Evolutionary conservation across 2,888 invertebrate species (phyloP).

Genomic region (Philhelius pedissequus): DNA sequence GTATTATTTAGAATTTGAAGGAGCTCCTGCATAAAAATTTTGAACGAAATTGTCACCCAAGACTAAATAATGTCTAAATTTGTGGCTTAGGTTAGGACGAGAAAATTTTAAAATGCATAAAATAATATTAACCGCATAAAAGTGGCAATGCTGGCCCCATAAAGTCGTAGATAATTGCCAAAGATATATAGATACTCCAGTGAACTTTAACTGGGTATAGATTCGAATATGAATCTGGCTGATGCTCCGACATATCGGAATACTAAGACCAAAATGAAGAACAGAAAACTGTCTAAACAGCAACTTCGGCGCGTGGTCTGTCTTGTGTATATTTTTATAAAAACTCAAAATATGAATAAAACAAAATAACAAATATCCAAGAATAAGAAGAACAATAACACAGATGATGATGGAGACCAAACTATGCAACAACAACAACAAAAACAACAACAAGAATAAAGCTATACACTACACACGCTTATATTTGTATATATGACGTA

Average conservation of each 20-base stretch:
- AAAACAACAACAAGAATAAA: slow-evolving; percentile 9
- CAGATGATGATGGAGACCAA: slow-evolving; percentile 50
- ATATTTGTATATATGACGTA: slow-evolving; percentile 14
- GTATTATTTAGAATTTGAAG: too few species aligned
- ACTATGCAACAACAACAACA: slow-evolving; percentile 63
- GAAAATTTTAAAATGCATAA: not conserved
- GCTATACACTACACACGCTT: slow-evolving; percentile 1
- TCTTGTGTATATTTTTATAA: slow-evolving; percentile 10
- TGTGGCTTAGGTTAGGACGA: not conserved
- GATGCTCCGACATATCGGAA: slow-evolving; percentile 23
- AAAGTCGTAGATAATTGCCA: slow-evolving; percentile 14
- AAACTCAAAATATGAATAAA: slow-evolving; percentile 47
- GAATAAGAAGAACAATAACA: slow-evolving; percentile 53
- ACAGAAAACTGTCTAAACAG: slow-evolving; percentile 13
- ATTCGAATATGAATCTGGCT: slow-evolving; percentile 56
- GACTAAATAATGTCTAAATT: too few species aligned
- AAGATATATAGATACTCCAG: slow-evolving; percentile 11
- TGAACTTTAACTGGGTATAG: slow-evolving; percentile 2
- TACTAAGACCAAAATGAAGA: slow-evolving; percentile 26
- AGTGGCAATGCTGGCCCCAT: not conserved
- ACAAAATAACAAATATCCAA: slow-evolving; percentile 28
- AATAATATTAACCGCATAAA: not conserved
- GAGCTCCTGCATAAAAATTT: too few species aligned
- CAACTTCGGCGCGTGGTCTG: not conserved
- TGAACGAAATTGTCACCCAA: too few species aligned